phyloP scores from a whole-genome alignment of 1,140 invertebrate species.

The Gryllus bimaculatus region DNA sequence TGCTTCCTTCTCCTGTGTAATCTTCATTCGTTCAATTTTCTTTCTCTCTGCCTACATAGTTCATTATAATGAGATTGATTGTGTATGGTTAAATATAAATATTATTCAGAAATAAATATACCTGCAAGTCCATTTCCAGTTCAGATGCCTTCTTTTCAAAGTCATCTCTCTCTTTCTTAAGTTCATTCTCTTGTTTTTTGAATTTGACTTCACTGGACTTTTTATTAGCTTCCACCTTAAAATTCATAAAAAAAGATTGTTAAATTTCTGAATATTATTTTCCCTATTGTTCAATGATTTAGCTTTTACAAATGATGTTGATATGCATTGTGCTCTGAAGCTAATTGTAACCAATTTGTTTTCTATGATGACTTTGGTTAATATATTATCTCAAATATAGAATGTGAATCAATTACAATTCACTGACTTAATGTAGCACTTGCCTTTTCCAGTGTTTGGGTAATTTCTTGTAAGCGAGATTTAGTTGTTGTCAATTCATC shows the following conservation, averaged over 20 bases:
- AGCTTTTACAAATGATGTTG: not conserved
- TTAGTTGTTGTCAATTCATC: conserved; percentile 38
- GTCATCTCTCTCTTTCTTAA: conserved; percentile 41
- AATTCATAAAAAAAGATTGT: not conserved
- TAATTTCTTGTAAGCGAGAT: conserved; percentile 37
- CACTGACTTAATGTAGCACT: not conserved
- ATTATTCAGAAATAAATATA: conserved; percentile 26
- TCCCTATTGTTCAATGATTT: not conserved
- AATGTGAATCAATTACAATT: not conserved
- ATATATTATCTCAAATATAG: not conserved
- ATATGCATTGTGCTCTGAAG: not conserved
- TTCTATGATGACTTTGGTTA: not conserved
- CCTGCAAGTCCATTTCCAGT: conserved; percentile 51
- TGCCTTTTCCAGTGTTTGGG: conserved; percentile 53
- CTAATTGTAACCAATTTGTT: not conserved
- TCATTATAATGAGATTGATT: not conserved
- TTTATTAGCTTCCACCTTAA: conserved; percentile 41
- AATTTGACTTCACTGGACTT: conserved; percentile 44
- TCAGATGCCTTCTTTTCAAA: conserved; percentile 50
- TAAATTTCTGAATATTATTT: not conserved
- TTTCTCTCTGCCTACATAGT: conserved; percentile 47
- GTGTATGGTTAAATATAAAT: not conserved
- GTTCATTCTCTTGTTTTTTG: conserved; percentile 42
- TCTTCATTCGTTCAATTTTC: conserved; percentile 48
- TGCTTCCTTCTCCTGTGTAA: conserved; percentile 48